These are phyloP conservation scores for Holothuria leucospilota DNA, from an alignment of 53 echinoderm and acorn worm genomes.

Conservation along the genomic window DNA sequence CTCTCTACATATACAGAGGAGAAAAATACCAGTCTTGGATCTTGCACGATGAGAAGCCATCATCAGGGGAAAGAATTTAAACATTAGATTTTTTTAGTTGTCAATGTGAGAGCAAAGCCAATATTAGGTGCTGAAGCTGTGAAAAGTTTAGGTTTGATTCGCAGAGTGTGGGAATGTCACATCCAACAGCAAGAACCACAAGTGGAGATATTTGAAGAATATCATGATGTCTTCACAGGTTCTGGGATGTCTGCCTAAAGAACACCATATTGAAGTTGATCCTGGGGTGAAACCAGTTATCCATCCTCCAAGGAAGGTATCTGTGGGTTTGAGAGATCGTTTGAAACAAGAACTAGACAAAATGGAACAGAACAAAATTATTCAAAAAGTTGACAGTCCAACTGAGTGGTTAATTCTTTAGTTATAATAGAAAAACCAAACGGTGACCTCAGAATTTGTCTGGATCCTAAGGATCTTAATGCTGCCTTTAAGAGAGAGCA, in stretches of 20 bases:
- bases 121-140: background rate
- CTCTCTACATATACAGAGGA: background rate
- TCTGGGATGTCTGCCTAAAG: too few species aligned
- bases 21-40: conserved; percentile 1
- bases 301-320: conserved; percentile 10
- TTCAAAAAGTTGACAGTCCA: conserved; percentile 7
- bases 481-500: too few species aligned
- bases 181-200: too few species aligned
- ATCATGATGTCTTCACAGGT: too few species aligned
- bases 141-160: background rate
- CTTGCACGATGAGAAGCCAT: background rate
- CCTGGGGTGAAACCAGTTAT: background rate
- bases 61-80: background rate
- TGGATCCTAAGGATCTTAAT: too few species aligned
- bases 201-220: background rate
- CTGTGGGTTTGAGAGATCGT: conserved; percentile 3
- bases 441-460: too few species aligned
- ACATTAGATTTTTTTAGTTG: background rate
- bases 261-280: too few species aligned
- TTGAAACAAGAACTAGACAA: too few species aligned
- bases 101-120: background rate
- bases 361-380: conserved; percentile 2
- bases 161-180: background rate
- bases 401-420: too few species aligned
- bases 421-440: too few species aligned